Evolutionary conservation across 2,113 vertebrate genomes (phyloP), one percentile per base, ranked within the genome.

Genomic region (Tylochromis polylepis): DNA sequence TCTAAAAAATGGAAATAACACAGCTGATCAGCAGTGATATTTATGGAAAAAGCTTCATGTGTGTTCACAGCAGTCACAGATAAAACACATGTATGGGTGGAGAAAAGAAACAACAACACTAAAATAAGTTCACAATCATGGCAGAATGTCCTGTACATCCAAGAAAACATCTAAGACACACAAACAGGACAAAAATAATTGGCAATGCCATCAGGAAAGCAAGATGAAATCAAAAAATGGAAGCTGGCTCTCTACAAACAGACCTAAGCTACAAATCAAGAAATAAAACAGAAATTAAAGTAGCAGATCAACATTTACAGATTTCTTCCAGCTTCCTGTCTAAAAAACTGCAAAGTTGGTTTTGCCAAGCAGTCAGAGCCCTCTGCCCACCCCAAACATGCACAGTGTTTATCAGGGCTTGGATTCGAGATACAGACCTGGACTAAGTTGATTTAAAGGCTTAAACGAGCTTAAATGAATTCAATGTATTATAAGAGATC

Each of bases 241-340:
- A 90, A 82, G 67, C 70, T 27, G 80, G 41, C 58, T 5, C 57
- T 55, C 9, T 11, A 56, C 7, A 41, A 91, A 80, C 88, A 8
- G n/a, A 60, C 14, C 77, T 59, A 3, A 85, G 82, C 80, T 24
- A 36, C 75, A 80, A 16, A 88, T 16, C 75, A 82, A 89, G 82
- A 88, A 88, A 89, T 9, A 75, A 86, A 62, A 85, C 20, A 29
- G 24, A 51, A 12, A 51, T 51, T 8, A 12, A 88, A 78, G n/a
- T 4, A 83, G 46, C 49, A 60, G n/a, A 62, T 81, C 46, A 34
- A 88, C 75, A 16, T 79, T 79, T 22, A 70, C 75, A 75, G 3
- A 31, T n/a, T 87, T 14, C 59, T 3, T 12, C 3, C 41, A 70
- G 46, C 38, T 78, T 65, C 24, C 49, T 3, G 51, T 56, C 51